Conservation (phyloP, 2,888 invertebrate species). For the Mesoligia furuncula region DNA sequence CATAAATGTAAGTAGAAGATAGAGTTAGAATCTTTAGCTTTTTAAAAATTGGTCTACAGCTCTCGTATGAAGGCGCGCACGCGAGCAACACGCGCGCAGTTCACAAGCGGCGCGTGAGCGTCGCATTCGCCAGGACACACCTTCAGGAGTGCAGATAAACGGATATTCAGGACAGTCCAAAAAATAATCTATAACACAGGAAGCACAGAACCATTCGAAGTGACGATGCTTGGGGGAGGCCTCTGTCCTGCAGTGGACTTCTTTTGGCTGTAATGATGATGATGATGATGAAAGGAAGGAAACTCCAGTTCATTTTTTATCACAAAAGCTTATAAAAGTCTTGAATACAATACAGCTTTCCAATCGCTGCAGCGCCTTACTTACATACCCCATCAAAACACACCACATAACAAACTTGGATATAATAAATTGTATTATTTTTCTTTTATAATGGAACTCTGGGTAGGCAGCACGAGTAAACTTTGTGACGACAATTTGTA, state of each 20-base stretch:
- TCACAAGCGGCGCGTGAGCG: too few relatives aligned
- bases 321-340: too few relatives aligned
- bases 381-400: constrained; percentile 49
- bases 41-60: too few relatives aligned
- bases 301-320: background rate
- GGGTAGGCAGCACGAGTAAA: constrained; percentile 39
- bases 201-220: background rate
- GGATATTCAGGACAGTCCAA: background rate
- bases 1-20: too few relatives aligned
- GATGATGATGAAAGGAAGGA: background rate
- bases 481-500: constrained; percentile 13
- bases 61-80: too few relatives aligned
- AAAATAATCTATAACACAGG: background rate
- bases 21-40: too few relatives aligned
- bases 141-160: background rate
- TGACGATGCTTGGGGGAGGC: background rate
- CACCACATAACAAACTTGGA: constrained; percentile 67
- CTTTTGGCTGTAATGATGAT: background rate
- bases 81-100: too few relatives aligned
- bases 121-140: too few relatives aligned
- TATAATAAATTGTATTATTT: constrained; percentile 74
- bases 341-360: background rate
- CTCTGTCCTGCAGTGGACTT: background rate
- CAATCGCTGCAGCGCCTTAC: constrained; percentile 35
- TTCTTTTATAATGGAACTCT: constrained; percentile 69